phyloP scores from a whole-genome alignment of 2,113 vertebrate species.

The Grus americana region DNA sequence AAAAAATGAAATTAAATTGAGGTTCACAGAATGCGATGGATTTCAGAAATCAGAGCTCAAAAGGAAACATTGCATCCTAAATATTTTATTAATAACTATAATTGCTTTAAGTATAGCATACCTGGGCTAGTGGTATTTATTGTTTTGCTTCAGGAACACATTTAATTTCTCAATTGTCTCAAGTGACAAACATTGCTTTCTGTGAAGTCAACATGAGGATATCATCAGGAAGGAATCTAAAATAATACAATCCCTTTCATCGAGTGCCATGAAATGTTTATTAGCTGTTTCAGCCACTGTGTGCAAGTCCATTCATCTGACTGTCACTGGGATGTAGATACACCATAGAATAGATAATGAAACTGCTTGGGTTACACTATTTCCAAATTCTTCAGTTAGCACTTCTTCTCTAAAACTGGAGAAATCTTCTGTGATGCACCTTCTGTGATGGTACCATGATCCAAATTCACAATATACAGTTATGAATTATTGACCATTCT shows the following conservation, averaged over 20 bases:
- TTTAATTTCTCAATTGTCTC: background rate
- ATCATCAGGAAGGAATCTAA: background rate
- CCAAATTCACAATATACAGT: background rate
- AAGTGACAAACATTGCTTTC: background rate
- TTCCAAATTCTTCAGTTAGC: background rate
- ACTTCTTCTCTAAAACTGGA: background rate
- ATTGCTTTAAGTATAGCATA: background rate
- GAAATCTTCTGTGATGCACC: background rate
- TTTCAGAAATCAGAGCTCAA: background rate
- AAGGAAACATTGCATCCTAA: background rate
- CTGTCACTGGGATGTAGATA: background rate
- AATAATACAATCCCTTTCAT: background rate
- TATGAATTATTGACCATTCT: background rate
- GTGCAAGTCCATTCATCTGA: background rate
- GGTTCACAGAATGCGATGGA: background rate
- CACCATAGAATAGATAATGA: background rate
- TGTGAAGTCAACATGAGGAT: background rate
- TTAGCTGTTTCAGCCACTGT: background rate
- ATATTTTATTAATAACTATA: slow-evolving; percentile 9
- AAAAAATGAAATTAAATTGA: background rate
- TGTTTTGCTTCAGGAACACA: background rate
- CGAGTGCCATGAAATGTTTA: background rate
- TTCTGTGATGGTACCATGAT: background rate
- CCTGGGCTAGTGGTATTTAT: background rate
- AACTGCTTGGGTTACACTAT: background rate